phyloP scores from a whole-genome alignment of 1,140 invertebrate genomes.

The Tetramorium alpestre region DNA sequence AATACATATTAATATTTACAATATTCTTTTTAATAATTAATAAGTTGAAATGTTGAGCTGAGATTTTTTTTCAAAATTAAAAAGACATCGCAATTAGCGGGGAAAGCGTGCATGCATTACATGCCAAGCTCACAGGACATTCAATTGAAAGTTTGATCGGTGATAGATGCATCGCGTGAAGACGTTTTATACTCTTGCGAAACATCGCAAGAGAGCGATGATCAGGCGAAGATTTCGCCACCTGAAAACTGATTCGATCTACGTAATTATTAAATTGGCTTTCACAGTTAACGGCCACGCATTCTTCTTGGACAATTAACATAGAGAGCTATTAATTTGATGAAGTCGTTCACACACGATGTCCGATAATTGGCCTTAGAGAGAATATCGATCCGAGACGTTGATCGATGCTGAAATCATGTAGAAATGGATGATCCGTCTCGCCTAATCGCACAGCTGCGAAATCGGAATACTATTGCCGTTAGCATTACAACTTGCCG shows the following conservation, averaged over 20 bases:
- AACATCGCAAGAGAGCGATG: slow-evolving; percentile 20
- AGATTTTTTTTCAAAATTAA: background rate
- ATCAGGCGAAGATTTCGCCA: slow-evolving; percentile 42
- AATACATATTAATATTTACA: background rate
- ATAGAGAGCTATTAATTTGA: slow-evolving; percentile 18
- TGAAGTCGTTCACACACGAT: background rate
- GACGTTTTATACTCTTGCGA: slow-evolving; percentile 45
- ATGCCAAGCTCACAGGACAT: background rate
- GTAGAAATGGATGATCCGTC: slow-evolving; percentile 54
- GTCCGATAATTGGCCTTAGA: background rate
- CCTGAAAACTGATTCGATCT: slow-evolving; percentile 52
- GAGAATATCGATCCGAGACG: slow-evolving; percentile 16
- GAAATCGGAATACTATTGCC: slow-evolving; percentile 68
- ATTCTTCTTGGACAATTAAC: slow-evolving; percentile 44
- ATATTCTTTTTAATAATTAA: background rate
- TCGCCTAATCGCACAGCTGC: slow-evolving; percentile 65
- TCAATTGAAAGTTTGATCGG: slow-evolving; percentile 45
- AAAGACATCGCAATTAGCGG: background rate
- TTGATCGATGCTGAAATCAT: slow-evolving; percentile 27
- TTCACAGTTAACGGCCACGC: slow-evolving; percentile 24
- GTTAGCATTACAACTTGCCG: slow-evolving; percentile 12
- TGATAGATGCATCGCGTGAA: slow-evolving; percentile 45
- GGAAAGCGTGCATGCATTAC: slow-evolving; percentile 17
- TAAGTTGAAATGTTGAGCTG: background rate
- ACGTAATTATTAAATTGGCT: slow-evolving; percentile 51